These are phyloP conservation scores for Actinernus sp. DNA, from an alignment of 92 coral and sea anemone species.

Conservation along the genomic window DNA sequence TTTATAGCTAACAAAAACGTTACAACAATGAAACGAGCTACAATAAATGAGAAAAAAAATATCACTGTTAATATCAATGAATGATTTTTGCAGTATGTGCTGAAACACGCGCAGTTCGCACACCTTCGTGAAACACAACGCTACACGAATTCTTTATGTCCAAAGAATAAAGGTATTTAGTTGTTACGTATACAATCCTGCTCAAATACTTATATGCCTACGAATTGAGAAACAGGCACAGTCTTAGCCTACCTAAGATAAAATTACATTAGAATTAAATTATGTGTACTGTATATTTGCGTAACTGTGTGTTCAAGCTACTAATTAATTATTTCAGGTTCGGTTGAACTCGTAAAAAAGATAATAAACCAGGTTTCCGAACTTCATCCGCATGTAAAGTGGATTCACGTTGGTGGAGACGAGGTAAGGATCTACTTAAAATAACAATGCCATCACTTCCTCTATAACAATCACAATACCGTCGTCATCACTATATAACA, in stretches of 20 bases:
- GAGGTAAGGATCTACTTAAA: slow-evolving; percentile 59
- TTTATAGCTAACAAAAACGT: too few species aligned
- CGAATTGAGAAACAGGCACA: too few species aligned
- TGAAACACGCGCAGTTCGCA: slow-evolving; percentile 84
- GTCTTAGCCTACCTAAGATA: too few species aligned
- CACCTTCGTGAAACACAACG: slow-evolving; percentile 78
- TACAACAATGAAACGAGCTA: too few species aligned
- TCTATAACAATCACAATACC: too few species aligned
- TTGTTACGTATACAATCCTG: too few species aligned
- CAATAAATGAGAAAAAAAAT: not conserved
- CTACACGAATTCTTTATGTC: slow-evolving; percentile 85
- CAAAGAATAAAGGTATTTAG: slow-evolving; percentile 82
- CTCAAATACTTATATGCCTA: too few species aligned
- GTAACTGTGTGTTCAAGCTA: too few species aligned
- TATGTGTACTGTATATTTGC: too few species aligned
- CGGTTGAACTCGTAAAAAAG: slow-evolving; percentile 70
- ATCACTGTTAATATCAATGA: not conserved
- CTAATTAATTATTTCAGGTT: too few species aligned
- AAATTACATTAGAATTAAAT: too few species aligned
- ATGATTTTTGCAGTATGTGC: slow-evolving; percentile 69
- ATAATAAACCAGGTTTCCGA: slow-evolving; percentile 75
- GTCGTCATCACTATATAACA: too few species aligned
- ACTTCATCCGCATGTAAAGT: slow-evolving; percentile 64
- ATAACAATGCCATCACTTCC: not conserved
- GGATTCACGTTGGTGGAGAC: slow-evolving; percentile 95